phyloP scores from a whole-genome alignment of 2,888 invertebrate species.

The Thereva nobilitata region DNA sequence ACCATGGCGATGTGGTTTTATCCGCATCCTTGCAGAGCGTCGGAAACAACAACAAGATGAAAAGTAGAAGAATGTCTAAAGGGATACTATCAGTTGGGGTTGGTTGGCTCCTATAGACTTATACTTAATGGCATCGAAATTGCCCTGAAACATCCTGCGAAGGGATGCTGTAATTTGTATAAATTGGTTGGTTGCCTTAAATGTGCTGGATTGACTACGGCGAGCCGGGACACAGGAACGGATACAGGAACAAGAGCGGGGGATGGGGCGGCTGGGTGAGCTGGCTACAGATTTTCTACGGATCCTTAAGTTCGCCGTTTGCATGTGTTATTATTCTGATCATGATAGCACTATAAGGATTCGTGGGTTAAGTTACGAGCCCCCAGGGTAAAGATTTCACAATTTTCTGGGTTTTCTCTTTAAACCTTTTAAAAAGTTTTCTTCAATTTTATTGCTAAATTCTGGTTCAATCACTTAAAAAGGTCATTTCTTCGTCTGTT shows the following conservation, averaged over 20 bases:
- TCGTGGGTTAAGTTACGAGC: slow-evolving; percentile 30
- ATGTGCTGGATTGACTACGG: too few relatives aligned
- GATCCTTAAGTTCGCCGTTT: slow-evolving; percentile 25
- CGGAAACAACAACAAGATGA: not conserved
- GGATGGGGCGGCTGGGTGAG: too few relatives aligned
- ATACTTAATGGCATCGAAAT: slow-evolving; percentile 39
- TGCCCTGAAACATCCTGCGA: slow-evolving; percentile 29
- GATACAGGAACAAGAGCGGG: too few relatives aligned
- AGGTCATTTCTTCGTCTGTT: slow-evolving; percentile 14
- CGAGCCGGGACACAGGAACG: too few relatives aligned
- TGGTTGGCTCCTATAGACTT: slow-evolving; percentile 33
- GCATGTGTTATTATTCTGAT: slow-evolving; percentile 32
- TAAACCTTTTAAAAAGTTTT: slow-evolving; percentile 29
- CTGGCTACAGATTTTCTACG: slow-evolving; percentile 14
- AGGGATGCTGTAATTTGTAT: slow-evolving; percentile 41
- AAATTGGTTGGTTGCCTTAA: slow-evolving; percentile 33
- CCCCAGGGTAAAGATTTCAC: slow-evolving; percentile 28
- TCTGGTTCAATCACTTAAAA: slow-evolving; percentile 30
- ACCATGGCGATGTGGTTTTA: too few relatives aligned
- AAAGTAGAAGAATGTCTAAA: not conserved
- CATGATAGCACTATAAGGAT: slow-evolving; percentile 25
- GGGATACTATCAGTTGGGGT: slow-evolving; percentile 22
- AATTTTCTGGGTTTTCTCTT: slow-evolving; percentile 20
- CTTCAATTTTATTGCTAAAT: slow-evolving; percentile 17
- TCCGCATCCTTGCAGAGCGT: too few relatives aligned